A percentile compares a stretch with the other conserved stretches of the same genome.
Evolutionary conservation across 2,113 vertebrate species (phyloP).

Genomic region (Larimichthys polyactis): DNA sequence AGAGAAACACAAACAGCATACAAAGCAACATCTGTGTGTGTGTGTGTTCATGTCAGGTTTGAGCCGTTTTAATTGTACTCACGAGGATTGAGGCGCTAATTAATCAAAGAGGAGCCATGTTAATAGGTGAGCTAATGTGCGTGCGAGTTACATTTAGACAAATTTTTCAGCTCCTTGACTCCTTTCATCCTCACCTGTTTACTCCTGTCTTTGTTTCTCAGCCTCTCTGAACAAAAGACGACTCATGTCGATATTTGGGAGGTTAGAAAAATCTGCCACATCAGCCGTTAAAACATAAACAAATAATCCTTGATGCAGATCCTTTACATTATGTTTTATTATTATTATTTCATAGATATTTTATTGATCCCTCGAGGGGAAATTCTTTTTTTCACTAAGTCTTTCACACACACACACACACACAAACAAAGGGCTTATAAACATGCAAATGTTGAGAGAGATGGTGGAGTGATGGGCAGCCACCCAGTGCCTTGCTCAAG

Average conservation of each 20-base stretch:
- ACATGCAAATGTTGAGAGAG: too few species aligned
- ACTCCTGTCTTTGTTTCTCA: background rate
- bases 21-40: background rate
- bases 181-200: background rate
- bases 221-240: background rate
- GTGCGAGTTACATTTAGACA: constrained; percentile 27
- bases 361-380: too few species aligned
- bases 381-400: too few species aligned
- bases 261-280: too few species aligned
- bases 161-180: background rate
- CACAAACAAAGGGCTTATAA: too few species aligned
- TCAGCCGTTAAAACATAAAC: too few species aligned
- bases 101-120: constrained; percentile 42
- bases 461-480: too few species aligned
- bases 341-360: too few species aligned
- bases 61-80: constrained; percentile 69
- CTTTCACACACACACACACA: too few species aligned
- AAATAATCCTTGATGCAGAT: too few species aligned
- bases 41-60: constrained; percentile 14
- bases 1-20: background rate
- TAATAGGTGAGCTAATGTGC: constrained; percentile 35
- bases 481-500: too few species aligned
- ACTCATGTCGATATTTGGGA: background rate
- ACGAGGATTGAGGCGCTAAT: constrained; percentile 56
- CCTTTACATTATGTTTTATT: too few species aligned